Percentiles rank a stretch among this genome's conserved stretches.
phyloP scores from a whole-genome alignment of 2,113 vertebrate species.

The Hoplias malabaricus region DNA sequence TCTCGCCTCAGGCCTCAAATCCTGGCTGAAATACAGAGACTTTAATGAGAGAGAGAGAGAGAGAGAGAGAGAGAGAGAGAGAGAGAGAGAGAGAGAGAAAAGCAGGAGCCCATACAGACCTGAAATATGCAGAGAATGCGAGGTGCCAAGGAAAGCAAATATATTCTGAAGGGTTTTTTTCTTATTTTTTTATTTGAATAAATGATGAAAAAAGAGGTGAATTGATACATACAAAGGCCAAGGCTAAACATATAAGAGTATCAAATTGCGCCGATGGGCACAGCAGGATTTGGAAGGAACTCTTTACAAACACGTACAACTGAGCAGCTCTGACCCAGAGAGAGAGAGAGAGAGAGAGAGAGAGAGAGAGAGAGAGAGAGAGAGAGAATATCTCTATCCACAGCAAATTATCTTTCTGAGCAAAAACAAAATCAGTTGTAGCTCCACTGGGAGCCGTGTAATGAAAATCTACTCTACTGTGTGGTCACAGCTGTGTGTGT shows the following conservation, averaged over 20 bases:
- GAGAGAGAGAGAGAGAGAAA: not conserved
- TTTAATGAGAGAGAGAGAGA: conserved; percentile 25
- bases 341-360: not conserved
- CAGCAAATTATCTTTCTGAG: no score
- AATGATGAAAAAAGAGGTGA: conserved; percentile 38
- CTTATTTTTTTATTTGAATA: conserved; percentile 35
- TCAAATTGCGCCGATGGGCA: conserved; percentile 5
- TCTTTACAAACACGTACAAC: not conserved
- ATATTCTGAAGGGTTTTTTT: conserved; percentile 44
- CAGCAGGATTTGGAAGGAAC: not conserved
- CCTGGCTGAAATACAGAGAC: conserved; percentile 11
- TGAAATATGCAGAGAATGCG: conserved; percentile 51
- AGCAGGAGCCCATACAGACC: conserved; percentile 18
- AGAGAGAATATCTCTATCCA: no score
- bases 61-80: not conserved
- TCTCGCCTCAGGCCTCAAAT: not conserved
- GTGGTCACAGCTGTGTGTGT: no score
- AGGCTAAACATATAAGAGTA: not conserved
- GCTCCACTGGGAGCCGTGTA: no score
- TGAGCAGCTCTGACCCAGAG: not conserved
- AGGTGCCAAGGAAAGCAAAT: conserved; percentile 48
- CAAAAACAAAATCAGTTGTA: no score
- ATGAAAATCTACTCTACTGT: no score
- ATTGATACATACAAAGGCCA: not conserved
- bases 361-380: conserved; percentile 3